phyloP scores from a whole-genome alignment of 2,888 invertebrate genomes.

The Acheta domesticus region DNA sequence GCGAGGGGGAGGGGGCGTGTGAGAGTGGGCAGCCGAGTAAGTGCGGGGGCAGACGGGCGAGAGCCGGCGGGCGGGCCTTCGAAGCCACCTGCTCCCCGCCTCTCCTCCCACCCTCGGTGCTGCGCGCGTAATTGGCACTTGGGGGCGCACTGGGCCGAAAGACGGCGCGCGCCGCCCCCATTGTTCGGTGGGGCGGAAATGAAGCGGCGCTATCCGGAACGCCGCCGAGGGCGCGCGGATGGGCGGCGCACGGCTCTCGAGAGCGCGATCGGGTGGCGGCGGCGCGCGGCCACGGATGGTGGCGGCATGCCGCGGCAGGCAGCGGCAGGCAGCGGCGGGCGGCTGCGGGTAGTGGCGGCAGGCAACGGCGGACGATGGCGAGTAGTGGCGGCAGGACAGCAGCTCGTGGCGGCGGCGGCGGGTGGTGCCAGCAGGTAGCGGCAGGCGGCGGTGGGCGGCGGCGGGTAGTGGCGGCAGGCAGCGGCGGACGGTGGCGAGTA shows the following conservation, averaged over 20 bases:
- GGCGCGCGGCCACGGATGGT: background rate
- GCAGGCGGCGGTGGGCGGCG: no score
- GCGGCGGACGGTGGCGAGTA: no score
- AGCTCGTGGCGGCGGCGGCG: no score
- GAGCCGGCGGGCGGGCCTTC: background rate
- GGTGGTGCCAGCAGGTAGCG: no score
- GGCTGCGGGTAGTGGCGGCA: no score
- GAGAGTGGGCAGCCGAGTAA: no score
- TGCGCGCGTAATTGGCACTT: background rate
- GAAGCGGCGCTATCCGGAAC: background rate
- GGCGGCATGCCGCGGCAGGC: background rate
- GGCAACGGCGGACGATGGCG: no score
- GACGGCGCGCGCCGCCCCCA: background rate
- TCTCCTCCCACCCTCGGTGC: background rate
- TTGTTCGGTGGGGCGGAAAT: conserved; percentile 6
- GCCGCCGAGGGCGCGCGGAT: no score
- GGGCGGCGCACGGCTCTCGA: background rate
- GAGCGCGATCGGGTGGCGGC: background rate
- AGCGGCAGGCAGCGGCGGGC: background rate
- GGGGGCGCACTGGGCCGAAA: background rate
- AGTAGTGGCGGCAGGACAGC: no score
- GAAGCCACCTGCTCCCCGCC: background rate
- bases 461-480: no score
- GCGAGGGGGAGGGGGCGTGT: no score
- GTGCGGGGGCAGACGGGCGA: no score